A percentile compares a stretch with the other conserved stretches of the same genome.
Conservation (phyloP, 2,113 vertebrate genomes). For the Manacus vitellinus region DNA sequence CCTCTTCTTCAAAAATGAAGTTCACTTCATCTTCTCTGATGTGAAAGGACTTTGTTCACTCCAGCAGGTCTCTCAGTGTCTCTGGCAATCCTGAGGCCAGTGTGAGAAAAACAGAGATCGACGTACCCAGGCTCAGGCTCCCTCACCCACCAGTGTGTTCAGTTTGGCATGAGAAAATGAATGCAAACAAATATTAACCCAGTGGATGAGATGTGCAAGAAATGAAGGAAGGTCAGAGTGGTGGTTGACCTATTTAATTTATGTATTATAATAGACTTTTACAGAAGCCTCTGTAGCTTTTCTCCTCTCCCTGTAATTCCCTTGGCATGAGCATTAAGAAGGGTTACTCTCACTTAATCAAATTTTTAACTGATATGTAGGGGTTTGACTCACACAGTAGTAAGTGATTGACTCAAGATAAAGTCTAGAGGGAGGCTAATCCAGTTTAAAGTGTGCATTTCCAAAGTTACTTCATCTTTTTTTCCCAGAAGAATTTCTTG, state of each 20-base stretch:
- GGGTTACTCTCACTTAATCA: not conserved
- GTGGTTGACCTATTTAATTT: not conserved
- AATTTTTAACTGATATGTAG: not conserved
- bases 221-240: not conserved
- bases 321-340: not conserved
- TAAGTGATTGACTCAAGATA: not conserved
- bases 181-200: not conserved
- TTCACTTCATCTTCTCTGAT: not conserved
- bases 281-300: not conserved
- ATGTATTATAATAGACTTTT: not conserved
- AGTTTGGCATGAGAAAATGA: accelerated
- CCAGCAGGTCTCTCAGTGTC: not conserved
- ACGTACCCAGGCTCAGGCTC: not conserved
- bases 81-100: not conserved
- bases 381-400: not conserved
- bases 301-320: not conserved
- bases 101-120: accelerated
- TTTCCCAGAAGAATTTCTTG: not conserved
- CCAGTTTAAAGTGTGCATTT: not conserved
- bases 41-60: not conserved
- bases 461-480: not conserved
- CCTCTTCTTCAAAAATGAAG: not conserved
- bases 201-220: not conserved
- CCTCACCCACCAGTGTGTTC: accelerated
- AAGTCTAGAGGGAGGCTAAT: not conserved